A percentile compares a stretch with the other conserved stretches of the same genome.
phyloP scores from a whole-genome alignment of 2,113 vertebrate genomes.

The Pterocles burchelli region DNA sequence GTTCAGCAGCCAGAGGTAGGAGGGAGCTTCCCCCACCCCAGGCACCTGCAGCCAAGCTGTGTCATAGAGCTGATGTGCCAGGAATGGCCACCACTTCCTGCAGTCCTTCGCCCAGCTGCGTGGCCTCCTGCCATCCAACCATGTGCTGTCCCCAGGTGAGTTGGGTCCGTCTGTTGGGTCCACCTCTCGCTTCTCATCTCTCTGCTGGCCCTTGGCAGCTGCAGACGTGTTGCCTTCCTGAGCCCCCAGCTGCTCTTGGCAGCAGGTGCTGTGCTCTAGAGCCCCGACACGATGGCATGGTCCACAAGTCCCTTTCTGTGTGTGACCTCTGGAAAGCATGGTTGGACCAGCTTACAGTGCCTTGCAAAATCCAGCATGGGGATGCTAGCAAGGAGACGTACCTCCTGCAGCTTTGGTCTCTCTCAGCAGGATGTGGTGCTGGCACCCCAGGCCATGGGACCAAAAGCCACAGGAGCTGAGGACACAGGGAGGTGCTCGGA shows the following conservation, averaged over 20 bases:
- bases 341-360: too few relatives aligned
- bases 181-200: not conserved
- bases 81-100: not conserved
- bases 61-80: accelerated
- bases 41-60: not conserved
- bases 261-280: not conserved
- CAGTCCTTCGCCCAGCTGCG: accelerated
- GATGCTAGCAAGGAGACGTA: too few relatives aligned
- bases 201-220: not conserved
- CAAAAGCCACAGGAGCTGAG: not conserved
- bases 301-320: not conserved
- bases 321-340: not conserved
- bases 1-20: accelerated
- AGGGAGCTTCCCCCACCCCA: not conserved
- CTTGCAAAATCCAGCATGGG: not conserved
- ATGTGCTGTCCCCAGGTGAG: not conserved
- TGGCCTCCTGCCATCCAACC: not conserved
- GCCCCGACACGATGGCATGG: accelerated
- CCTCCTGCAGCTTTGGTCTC: not conserved
- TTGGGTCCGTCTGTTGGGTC: not conserved
- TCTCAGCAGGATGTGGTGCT: not conserved
- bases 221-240: too few relatives aligned
- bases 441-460: accelerated
- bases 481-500: not conserved
- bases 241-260: not conserved